Base-by-base conservation (phyloP, 2,113 vertebrate species). In the Atherinomorus stipes region DNA sequence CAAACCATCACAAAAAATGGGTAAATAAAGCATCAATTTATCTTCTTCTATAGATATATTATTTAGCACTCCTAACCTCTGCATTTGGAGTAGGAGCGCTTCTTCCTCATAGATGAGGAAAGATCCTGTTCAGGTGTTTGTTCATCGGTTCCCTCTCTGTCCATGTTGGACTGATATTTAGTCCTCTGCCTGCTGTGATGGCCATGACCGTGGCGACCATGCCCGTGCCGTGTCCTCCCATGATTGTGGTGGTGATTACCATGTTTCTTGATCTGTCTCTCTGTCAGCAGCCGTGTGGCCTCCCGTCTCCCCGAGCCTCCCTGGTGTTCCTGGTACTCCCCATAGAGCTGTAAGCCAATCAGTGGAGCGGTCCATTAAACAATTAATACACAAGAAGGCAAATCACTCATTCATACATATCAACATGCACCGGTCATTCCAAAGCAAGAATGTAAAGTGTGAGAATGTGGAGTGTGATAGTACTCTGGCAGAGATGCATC, bases 291-390 rank as follows among this genome's bases (percentile, higher is more conserved):
- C 7, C 91, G 91, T 0, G 92, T 89, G 54, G 92, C 93, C 91
- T 95, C 93, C 73, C 94, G 93, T 22, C 91, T 83, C 58, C 91
- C 85, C 10, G 94, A 94, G 42, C 89, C 85, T 4, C 91, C 90
- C 16, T 94, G 86, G 56, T 94, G 84, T 56, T 97, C 95, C 16
- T 94, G 94, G 91, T 97, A 97, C 71, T 95, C 93, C 57, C 96
- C 95, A 91, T 96, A 96, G 23, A 96, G 94, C 96, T 97, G 81
- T 19, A 31, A 23, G 26, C 53, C 13, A 34, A 51, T 22, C 38
- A 16, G 57, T 2, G n/a, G 28, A 54, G 0, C 11, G 3, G 18
- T 2, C 7, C 4, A 15, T 56, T 7, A 47, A 57, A 49, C 0
- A n/a, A 7, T 28, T 26, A 54, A 22, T 11, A 12, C 26, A 62